Base-by-base conservation (phyloP, 2,797 vertebrate species). In the Pipistrellus kuhlii region DNA sequence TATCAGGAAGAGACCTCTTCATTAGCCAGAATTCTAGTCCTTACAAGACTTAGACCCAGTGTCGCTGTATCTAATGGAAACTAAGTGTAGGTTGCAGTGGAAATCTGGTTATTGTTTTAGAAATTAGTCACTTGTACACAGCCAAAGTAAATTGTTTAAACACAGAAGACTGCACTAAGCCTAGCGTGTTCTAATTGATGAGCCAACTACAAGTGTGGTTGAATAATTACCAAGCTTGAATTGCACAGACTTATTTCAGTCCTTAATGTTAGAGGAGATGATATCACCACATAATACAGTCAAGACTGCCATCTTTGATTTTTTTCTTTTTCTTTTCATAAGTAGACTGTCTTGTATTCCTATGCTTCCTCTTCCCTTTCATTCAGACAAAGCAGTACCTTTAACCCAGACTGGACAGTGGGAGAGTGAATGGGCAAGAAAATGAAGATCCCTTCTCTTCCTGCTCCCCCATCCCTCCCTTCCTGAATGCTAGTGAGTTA, bases 201-300 rank as follows among this genome's bases (percentile, higher is more conserved):
- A 18, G 55, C 76, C 66, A 94, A 72, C 72, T 80, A 41, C 8
- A 88, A 76, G 48, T 48, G 30, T 14, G 27, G 46, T 21, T 71
- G 46, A 81, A 68, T 88, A 75, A 83, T 75, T 83, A 35, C 55
- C 48, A 80, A 20, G 13, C 64, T 85, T 88, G 85, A 72, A 51
- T 38, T 32, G 3, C 12, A 0, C 30, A 85, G 68, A 59, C n/a
- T 78, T 82, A 83, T 80, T 91, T 88, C 59, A 25, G 27, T 66
- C 72, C 30, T 95, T 92, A 86, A 94, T 78, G 46, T 90, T 20
- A 57, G 55, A n/a, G n/a, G 15, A 72, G 48, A 25, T 77, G 25
- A 59, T 69, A 68, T 30, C 62, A 32, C n/a, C 41, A 30, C 21
- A 3, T 35, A 80, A 38, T 35, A 71, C 32, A 71, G 44, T 81